Evolutionary conservation across 2,113 vertebrate species (phyloP), one percentile per base, ranked within the genome.

Genomic region (Oryzias celebensis): DNA sequence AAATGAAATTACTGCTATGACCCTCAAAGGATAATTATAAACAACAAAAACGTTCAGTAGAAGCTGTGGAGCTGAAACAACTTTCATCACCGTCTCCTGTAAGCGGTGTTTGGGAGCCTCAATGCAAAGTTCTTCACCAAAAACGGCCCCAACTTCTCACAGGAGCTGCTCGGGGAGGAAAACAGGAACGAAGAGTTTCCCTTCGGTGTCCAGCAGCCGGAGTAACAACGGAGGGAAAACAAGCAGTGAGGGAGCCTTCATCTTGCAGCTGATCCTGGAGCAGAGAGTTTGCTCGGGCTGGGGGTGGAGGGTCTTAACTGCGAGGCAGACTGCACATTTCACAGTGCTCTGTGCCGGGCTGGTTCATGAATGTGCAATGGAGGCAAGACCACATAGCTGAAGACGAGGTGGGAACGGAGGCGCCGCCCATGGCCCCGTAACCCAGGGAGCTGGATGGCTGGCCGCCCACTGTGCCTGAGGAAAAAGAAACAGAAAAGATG

Each of bases 301-400:
- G 63, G 54, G 31, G 58, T 7, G 16, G 62, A 24, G 23, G 42
- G 52, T 50, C 64, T 49, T 93, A 99, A 93, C 94, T 92, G 59
- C 94, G 92, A 57, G 97, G 97, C 76, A 99, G 93, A 90, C 95
- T 96, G 92, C 97, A 99, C 94, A 99, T 98, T 84, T 99, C 97
- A 62, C 97, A 99, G 90, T 94, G 96, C 89, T 96, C 96, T 0
- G 94, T 99, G 90, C 97, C 97, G 0, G 96, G 95, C 87, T 96
- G 97, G 92, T 98, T 99, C 96, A 98, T 95, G 88, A 97, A 99
- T 92, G 97, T 99, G 92, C 97, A 99, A 90, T 99, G 97, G 75
- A 94, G 93, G 67, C 97, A 99, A 65, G 94, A 95, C 97, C 97
- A 99, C 93, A 98, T 93, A 84, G 95, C 88, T 0, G 93, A 92